A percentile compares a stretch with the other conserved stretches of the same genome.
Conservation (phyloP, 2,888 invertebrate genomes). For the Aphodius sticticus region DNA sequence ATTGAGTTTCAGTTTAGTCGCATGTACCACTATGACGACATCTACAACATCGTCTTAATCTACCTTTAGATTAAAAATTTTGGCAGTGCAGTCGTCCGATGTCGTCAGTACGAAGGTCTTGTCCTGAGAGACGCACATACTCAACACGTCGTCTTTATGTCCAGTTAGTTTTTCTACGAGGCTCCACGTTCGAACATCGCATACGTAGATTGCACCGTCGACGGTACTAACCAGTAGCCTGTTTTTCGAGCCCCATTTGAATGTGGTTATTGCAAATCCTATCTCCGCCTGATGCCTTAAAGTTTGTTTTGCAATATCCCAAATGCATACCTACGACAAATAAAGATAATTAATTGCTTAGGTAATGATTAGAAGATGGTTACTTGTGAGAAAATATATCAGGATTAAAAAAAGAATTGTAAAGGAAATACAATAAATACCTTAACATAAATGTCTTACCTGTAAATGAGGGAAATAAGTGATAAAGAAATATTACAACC, state of each 20-base stretch:
- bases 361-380: no score
- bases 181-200: slow-evolving; percentile 77
- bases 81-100: slow-evolving; percentile 80
- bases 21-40: slow-evolving; percentile 15
- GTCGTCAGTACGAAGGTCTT: slow-evolving; percentile 72
- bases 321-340: slow-evolving; percentile 64
- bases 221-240: slow-evolving; percentile 70
- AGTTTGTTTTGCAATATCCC: slow-evolving; percentile 81
- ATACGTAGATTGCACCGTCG: slow-evolving; percentile 82
- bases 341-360: not conserved
- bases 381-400: no score
- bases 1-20: not conserved
- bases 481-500: no score
- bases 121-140: slow-evolving; percentile 72
- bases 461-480: no score
- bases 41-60: slow-evolving; percentile 36
- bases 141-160: slow-evolving; percentile 79
- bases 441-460: no score
- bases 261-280: slow-evolving; percentile 60
- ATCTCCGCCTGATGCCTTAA: slow-evolving; percentile 65
- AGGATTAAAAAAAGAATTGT: no score
- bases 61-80: slow-evolving; percentile 66
- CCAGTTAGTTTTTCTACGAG: slow-evolving; percentile 71
- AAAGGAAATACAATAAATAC: no score
- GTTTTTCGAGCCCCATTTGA: slow-evolving; percentile 53